A percentile compares a stretch with the other conserved stretches of the same genome.
phyloP scores from a whole-genome alignment of 1,140 invertebrate genomes.

The Carposina sasakii region DNA sequence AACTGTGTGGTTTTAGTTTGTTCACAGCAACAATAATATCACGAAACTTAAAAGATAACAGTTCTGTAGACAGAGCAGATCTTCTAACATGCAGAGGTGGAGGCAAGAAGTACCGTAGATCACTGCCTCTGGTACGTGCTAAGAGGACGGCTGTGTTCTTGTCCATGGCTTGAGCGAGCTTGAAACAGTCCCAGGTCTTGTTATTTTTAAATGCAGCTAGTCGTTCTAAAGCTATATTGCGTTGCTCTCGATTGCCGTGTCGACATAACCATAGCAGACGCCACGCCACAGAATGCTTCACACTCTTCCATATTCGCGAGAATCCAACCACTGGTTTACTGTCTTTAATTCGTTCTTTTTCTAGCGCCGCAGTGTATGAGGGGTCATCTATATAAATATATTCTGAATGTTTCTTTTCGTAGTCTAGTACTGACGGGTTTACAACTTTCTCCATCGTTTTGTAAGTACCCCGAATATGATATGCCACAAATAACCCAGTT shows the following conservation, averaged over 20 bases:
- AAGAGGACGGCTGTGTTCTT: conserved; percentile 77
- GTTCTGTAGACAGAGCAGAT: conserved; percentile 60
- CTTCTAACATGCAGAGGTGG: conserved; percentile 73
- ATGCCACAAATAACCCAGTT: conserved; percentile 35
- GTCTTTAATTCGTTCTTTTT: conserved; percentile 37
- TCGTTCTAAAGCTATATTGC: conserved; percentile 52
- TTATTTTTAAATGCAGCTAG: conserved; percentile 57
- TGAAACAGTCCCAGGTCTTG: conserved; percentile 74
- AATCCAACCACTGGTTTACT: conserved; percentile 38
- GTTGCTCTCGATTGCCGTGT: conserved; percentile 54
- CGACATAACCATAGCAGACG: conserved; percentile 57
- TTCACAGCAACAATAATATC: conserved; percentile 73
- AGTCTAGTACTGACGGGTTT: conserved; percentile 48
- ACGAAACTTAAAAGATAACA: conserved; percentile 72
- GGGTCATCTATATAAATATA: conserved; percentile 65
- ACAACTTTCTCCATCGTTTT: conserved; percentile 44
- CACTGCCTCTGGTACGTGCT: conserved; percentile 73
- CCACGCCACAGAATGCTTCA: conserved; percentile 58
- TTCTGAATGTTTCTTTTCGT: conserved; percentile 52
- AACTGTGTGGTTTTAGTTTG: conserved; percentile 73
- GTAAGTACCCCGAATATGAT: conserved; percentile 41
- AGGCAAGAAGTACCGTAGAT: conserved; percentile 77
- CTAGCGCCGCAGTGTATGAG: conserved; percentile 38
- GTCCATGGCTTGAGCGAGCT: conserved; percentile 79
- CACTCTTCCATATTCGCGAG: conserved; percentile 52